Percentiles rank a stretch among this genome's conserved stretches.
phyloP scores from a whole-genome alignment of 2,113 vertebrate species.

The Pungitius pungitius region DNA sequence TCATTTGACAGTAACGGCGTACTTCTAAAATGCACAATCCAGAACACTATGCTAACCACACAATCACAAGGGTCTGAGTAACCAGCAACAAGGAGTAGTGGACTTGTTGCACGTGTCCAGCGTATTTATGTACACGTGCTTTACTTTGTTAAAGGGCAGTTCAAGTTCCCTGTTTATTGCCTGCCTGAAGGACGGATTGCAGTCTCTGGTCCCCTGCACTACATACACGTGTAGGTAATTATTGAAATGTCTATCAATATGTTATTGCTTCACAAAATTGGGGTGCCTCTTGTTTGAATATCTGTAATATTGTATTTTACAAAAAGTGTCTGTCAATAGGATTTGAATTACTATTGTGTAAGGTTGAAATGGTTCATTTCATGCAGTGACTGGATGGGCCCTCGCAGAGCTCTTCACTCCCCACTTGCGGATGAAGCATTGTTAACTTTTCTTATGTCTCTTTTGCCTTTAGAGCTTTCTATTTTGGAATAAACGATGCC shows the following conservation, averaged over 20 bases:
- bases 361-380: constrained; percentile 39
- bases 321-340: constrained; percentile 50
- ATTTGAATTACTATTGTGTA: constrained; percentile 40
- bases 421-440: constrained; percentile 51
- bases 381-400: constrained; percentile 15
- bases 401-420: constrained; percentile 40
- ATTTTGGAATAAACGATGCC: constrained; percentile 82
- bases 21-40: constrained; percentile 69
- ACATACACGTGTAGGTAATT: constrained; percentile 14
- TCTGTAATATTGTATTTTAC: constrained; percentile 54
- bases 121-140: constrained; percentile 59
- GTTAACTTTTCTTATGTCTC: constrained; percentile 65
- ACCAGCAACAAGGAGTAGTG: constrained; percentile 20
- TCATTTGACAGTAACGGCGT: constrained; percentile 51
- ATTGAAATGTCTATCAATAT: constrained; percentile 30
- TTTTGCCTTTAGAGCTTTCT: constrained; percentile 81
- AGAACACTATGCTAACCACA: constrained; percentile 70
- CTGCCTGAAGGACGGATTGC: constrained; percentile 33
- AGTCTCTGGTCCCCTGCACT: constrained; percentile 11
- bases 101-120: constrained; percentile 53
- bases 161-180: constrained; percentile 4
- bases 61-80: constrained; percentile 53
- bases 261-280: constrained; percentile 41
- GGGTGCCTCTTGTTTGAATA: constrained; percentile 50
- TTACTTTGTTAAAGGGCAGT: constrained; percentile 26